Conservation (phyloP, 92 coral and sea anemone species). For the Paragorgia papillata region DNA sequence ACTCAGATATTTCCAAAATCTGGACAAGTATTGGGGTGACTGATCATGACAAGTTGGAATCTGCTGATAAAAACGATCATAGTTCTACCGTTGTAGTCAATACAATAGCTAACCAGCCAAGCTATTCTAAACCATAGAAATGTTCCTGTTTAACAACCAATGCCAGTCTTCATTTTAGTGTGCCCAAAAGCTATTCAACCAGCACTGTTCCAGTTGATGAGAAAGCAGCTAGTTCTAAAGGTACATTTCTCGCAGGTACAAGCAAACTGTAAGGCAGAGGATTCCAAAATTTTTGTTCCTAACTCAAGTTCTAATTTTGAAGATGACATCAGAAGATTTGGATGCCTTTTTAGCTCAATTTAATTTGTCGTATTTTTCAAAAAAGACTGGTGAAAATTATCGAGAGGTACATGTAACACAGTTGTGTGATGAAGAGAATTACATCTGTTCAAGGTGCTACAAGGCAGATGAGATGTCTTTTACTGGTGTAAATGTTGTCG, state of each 20-base stretch:
- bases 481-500: too few relatives aligned
- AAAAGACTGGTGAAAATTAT: constrained; percentile 7
- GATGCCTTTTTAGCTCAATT: constrained; percentile 70
- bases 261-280: background rate
- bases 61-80: background rate
- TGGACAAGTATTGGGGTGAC: constrained; percentile 9
- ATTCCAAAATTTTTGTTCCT: background rate
- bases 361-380: constrained; percentile 17
- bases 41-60: background rate
- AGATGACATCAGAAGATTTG: constrained; percentile 59
- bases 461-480: too few relatives aligned
- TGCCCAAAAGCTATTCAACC: background rate
- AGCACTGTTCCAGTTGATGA: background rate
- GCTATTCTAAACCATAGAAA: background rate
- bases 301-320: background rate
- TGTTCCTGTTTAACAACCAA: background rate
- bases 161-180: background rate
- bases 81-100: background rate
- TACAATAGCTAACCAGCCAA: background rate
- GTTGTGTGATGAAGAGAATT: background rate
- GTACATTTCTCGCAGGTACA: background rate
- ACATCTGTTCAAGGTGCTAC: background rate
- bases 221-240: background rate
- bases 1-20: background rate
- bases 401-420: background rate